Percentiles rank a stretch among this genome's conserved stretches.
phyloP scores from a whole-genome alignment of 2,797 vertebrate genomes.

The Sus cebifrons region DNA sequence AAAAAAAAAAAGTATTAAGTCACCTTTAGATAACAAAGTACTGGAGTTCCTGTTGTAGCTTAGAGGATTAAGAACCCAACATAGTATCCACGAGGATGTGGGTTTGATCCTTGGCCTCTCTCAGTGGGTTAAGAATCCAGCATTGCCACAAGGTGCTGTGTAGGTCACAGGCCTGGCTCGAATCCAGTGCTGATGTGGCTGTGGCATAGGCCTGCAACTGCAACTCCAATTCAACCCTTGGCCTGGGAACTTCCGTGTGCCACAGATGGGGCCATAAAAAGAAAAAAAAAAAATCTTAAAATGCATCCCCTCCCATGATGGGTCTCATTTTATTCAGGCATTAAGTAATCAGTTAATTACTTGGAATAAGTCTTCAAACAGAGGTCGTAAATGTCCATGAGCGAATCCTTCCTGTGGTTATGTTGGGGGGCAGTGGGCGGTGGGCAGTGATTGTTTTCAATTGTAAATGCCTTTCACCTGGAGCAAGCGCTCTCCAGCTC shows the following conservation, averaged over 20 bases:
- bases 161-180: too few relatives aligned
- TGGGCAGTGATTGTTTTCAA: neutral
- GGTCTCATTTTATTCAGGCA: neutral
- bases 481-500: neutral
- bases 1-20: neutral
- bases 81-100: too few relatives aligned
- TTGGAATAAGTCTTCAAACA: slow-evolving; percentile 1
- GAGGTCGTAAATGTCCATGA: neutral
- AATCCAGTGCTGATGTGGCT: too few relatives aligned
- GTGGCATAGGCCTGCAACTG: too few relatives aligned
- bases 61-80: too few relatives aligned
- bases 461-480: neutral
- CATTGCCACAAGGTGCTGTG: too few relatives aligned
- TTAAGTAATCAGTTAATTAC: neutral
- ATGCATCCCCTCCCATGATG: neutral
- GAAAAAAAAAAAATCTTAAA: slow-evolving; percentile 44
- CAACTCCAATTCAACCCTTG: too few relatives aligned
- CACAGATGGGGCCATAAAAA: too few relatives aligned
- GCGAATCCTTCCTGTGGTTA: neutral
- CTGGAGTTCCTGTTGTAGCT: neutral
- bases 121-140: too few relatives aligned
- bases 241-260: too few relatives aligned
- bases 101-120: too few relatives aligned
- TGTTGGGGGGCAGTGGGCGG: neutral
- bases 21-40: neutral